Percentiles rank a stretch among this genome's conserved stretches.
Conservation (phyloP, 2,888 invertebrate genomes). For the Scaptomyza parva region DNA sequence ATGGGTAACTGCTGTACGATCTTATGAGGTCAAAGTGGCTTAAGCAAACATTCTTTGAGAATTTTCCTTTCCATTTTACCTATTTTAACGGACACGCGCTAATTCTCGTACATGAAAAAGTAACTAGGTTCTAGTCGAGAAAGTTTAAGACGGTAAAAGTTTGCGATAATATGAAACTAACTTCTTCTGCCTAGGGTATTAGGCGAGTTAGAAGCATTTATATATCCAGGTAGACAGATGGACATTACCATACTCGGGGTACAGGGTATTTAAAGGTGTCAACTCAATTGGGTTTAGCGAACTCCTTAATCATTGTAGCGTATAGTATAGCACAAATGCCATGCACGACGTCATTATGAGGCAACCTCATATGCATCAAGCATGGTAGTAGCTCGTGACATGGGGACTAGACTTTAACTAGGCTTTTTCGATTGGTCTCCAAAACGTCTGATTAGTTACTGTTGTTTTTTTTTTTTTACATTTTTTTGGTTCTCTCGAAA, state of each 20-base stretch:
- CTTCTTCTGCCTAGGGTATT: no score
- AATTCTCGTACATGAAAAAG: slow-evolving; percentile 49
- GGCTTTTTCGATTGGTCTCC: slow-evolving; percentile 44
- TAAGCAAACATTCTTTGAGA: background rate
- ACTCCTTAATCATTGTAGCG: slow-evolving; percentile 65
- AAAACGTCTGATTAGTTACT: slow-evolving; percentile 63
- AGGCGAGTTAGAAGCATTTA: no score
- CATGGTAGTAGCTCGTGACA: slow-evolving; percentile 60
- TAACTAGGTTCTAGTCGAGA: no score
- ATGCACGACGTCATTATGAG: slow-evolving; percentile 80
- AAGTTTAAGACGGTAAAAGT: no score
- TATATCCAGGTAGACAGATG: no score
- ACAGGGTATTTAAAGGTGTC: no score
- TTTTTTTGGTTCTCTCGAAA: slow-evolving; percentile 23
- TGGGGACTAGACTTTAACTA: slow-evolving; percentile 37
- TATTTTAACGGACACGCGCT: slow-evolving; percentile 41
- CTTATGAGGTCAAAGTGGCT: background rate
- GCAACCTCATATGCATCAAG: slow-evolving; percentile 70
- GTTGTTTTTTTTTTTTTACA: background rate
- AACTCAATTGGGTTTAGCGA: slow-evolving; percentile 44
- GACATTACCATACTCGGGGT: no score
- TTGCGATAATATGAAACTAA: no score
- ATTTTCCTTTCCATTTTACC: background rate
- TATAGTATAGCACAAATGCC: slow-evolving; percentile 54
- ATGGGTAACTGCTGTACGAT: background rate